Base-by-base conservation (phyloP, 2,113 vertebrate genomes). In the Cavia aperea region DNA sequence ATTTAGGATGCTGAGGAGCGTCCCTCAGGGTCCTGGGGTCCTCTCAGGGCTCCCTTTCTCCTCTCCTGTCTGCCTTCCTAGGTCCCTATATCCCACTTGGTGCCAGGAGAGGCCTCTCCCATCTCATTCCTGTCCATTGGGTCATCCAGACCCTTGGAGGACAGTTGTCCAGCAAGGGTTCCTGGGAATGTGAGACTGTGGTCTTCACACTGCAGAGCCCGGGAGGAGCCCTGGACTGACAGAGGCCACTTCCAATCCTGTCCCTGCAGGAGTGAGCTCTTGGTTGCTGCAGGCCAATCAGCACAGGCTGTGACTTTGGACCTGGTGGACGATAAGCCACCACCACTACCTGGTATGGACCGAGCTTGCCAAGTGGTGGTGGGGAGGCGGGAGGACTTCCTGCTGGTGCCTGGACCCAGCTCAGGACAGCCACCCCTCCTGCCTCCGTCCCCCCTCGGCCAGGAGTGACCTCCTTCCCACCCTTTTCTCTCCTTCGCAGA, bases 341-440 rank as follows among this genome's bases (percentile, higher is more conserved):
- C 1, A 5, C 12, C 12, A 5, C 0, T 7, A 1, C 12, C n/a
- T 0, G 24, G 14, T 9, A 13, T 7, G 3, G 19, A 5, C 2
- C 11, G 36, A 12, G 49, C 73, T 49, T 77, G 73, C 73, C 6
- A 2, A 16, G 46, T 49, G 46, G 26, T 31, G 26, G 73, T 2
- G 14, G 16, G 46, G 75, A 78, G 75, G 75, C 2, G 29, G 43
- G 46, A 78, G 75, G 54, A 36, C 31, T 62, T 49, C 7, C n/a
- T 24, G 31, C 8, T 1, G 56, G 12, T 1, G 4, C n/a, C 36
- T 4, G 1, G 1, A 56, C 82, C 43, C 23, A 1, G 15, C 54
- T 63, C 13, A 4, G 78, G n/a, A 13, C 12, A 19, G 29, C 46
- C 3, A 0, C 16, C 49, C 73, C 10, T 5, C 24, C 75, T 16